Base-by-base conservation (phyloP, 1,140 invertebrate genomes). In the Saxidomus purpurata region DNA sequence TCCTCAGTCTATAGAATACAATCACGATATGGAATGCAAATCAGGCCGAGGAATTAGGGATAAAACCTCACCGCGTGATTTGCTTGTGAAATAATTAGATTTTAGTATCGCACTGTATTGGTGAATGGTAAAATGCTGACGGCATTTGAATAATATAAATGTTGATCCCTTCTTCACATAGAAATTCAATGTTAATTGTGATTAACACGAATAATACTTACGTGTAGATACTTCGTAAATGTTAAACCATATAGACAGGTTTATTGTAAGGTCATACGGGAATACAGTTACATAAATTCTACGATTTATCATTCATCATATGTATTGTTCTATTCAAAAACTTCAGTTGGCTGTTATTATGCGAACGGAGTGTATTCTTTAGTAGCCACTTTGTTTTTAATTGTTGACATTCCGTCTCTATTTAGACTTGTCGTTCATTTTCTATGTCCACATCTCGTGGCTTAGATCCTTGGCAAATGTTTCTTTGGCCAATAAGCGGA, bases 21-120 rank as follows among this genome's bases (percentile, higher is more conserved):
- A 17, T 36, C 67, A 71, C 67, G 67, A 19, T 71, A 38, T 28
- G 15, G 67, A 71, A 71, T 71, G 67, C 67, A 71, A 71, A 71
- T 71, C 34, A 71, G 34, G 34, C 25, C 1, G 34, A 22, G 67
- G 67, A 38, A 71, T 71, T 71, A 71, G 38, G 67, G 17, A 71
- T 71, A 71, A 71, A 36, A 71, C 34, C 67, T 71, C 34, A n/a
- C 67, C 34, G 67, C 67, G 67, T 71, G 67, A 71, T 71, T 71
- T 71, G 67, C 67, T 28, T 71, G 1, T 71, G 25, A 67, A 67
- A 71, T 40, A 19, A 71, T 71, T 36, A 71, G 67, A 71, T 28
- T 22, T 15, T 38, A 28, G 3, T n/a, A 28, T 63, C 4, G 19
- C 52, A 55, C 19, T 13, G 19, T 55, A 55, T n/a, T 55, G 59